Conservation (phyloP, 2,797 vertebrate species). For the Erithacus rubecula region DNA sequence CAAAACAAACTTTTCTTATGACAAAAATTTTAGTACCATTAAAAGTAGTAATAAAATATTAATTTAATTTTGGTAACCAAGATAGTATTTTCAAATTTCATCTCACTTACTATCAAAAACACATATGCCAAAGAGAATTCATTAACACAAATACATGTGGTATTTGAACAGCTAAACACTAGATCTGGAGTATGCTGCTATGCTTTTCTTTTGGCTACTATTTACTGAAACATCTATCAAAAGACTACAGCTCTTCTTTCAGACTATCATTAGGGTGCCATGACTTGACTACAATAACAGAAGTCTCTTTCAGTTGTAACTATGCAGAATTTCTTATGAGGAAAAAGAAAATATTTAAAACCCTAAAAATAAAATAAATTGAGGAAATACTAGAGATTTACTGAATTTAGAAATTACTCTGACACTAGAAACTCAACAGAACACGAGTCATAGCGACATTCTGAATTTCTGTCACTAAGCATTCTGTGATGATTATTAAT, state of each 20-base stretch:
- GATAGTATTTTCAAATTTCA: background rate
- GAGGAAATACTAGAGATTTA: background rate
- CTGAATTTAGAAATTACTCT: background rate
- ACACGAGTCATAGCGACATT: background rate
- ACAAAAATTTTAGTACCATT: background rate
- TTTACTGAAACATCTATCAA: background rate
- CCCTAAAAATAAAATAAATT: background rate
- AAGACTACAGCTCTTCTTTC: background rate
- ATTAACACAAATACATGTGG: background rate
- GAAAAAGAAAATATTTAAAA: background rate
- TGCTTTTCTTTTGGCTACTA: background rate
- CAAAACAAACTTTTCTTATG: background rate
- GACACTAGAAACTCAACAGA: background rate
- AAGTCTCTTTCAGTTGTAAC: background rate
- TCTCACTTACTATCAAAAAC: background rate
- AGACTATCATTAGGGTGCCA: background rate
- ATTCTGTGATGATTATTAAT: background rate
- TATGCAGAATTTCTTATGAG: background rate
- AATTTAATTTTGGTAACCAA: background rate
- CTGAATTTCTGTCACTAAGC: background rate
- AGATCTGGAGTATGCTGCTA: background rate
- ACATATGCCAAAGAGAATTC: background rate
- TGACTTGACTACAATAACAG: background rate
- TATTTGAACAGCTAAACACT: background rate
- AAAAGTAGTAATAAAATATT: background rate